phyloP scores from a whole-genome alignment of 2,888 invertebrate genomes.

The Ochlodes sylvanus region DNA sequence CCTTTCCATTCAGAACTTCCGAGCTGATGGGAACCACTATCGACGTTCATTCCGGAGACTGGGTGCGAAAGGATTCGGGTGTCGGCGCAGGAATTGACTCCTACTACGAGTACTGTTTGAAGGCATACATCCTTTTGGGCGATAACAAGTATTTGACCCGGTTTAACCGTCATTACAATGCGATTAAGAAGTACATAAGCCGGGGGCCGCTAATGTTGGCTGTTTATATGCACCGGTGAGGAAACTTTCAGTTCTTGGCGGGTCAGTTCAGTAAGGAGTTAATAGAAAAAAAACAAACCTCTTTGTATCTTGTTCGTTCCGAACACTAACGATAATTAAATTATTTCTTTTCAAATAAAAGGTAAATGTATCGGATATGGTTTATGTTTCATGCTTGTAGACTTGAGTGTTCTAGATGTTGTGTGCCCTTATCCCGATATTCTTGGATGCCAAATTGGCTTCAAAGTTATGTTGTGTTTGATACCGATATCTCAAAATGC shows the following conservation, averaged over 20 bases:
- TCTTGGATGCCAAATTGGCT: too few relatives aligned
- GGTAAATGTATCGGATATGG: too few relatives aligned
- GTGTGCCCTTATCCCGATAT: too few relatives aligned
- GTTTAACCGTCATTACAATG: slow-evolving; percentile 97
- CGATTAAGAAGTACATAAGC: slow-evolving; percentile 98
- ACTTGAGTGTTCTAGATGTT: not conserved
- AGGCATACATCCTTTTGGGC: slow-evolving; percentile 97
- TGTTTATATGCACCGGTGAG: slow-evolving; percentile 95
- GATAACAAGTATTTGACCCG: slow-evolving; percentile 97
- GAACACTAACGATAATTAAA: too few relatives aligned
- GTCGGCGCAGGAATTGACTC: slow-evolving; percentile 99
- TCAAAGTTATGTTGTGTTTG: too few relatives aligned
- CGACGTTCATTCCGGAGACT: slow-evolving; percentile 99
- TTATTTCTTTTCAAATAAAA: too few relatives aligned
- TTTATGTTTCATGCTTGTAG: not conserved
- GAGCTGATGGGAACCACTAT: slow-evolving; percentile 99
- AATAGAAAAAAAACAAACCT: not conserved
- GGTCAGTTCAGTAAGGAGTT: not conserved
- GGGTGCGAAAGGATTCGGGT: slow-evolving; percentile 98
- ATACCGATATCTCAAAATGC: too few relatives aligned
- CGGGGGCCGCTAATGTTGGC: slow-evolving; percentile 97
- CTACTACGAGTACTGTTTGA: slow-evolving; percentile 99
- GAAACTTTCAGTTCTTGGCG: slow-evolving; percentile 16
- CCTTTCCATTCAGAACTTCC: slow-evolving; percentile 72
- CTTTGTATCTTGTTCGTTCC: not conserved